Base-by-base conservation (phyloP, 2,888 invertebrate species). In the Elysia crispata region DNA sequence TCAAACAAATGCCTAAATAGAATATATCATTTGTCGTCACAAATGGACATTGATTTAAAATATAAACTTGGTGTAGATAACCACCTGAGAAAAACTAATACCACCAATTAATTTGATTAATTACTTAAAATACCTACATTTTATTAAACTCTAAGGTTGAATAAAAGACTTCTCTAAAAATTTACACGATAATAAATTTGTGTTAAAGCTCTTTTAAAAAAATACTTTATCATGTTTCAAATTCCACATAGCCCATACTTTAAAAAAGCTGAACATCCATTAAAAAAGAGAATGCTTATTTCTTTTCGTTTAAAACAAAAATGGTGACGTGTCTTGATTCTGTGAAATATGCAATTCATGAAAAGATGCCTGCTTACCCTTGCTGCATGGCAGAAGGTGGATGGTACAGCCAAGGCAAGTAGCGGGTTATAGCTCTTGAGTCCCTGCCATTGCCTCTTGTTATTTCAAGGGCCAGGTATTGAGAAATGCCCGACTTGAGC, bases 401-500 rank as follows among this genome's bases (percentile, higher is more conserved):
- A 90, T 95, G 96, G 91, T 95, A 96, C 0, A 98, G 94, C 98
- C 98, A 98, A 0, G 98, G 98, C 83, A 98, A 94, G 91, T 96
- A 96, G 85, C 96, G 94, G 1, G 95, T 94, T 57, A 97, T 95
- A 0, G 96, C 95, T 89, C 96, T 94, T 91, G 95, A 95, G 90
- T 98, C 98, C 77, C 97, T 94, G 30, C 91, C 91, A 91, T 96
- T 97, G 25, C 91, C 97, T 79, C 97, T 93, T 0, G 97, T 96
- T 90, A 99, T 95, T 93, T 99, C 99, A 91, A 98, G 93, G 0
- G 99, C 97, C 76, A 98, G 86, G 85, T 91, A 93, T 90, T 94
- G 94, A 0, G 98, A 97, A 69, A 99, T 95, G 31, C 97, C 98
- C 64, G 98, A 97, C 93, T 99, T 99, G 77, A 99, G 94, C 74